Conservation (phyloP, 2,888 invertebrate genomes). For the Sarcophaga subvicina region DNA sequence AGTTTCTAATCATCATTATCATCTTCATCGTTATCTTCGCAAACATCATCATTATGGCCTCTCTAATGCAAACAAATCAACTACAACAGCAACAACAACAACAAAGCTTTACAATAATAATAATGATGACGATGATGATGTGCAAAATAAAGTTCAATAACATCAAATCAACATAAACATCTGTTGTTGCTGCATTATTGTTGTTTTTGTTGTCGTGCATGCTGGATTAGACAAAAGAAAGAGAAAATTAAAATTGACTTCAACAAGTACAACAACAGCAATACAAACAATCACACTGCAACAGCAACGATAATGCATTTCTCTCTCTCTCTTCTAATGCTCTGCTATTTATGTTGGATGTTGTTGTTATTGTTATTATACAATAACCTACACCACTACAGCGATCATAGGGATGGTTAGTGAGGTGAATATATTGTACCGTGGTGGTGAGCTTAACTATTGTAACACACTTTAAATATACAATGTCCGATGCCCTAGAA, state of each 20-base stretch:
- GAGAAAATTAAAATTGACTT: conserved; percentile 31
- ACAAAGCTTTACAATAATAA: conserved; percentile 20
- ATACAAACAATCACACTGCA: background rate
- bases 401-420: no score
- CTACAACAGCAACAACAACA: conserved; percentile 38
- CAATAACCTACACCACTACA: no score
- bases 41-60: background rate
- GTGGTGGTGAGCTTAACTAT: no score
- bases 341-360: background rate
- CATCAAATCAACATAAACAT: conserved; percentile 75
- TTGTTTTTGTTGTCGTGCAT: conserved; percentile 51
- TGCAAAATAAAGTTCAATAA: conserved; percentile 78
- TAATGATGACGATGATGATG: conserved; percentile 39
- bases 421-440: no score
- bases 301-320: background rate
- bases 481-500: no score
- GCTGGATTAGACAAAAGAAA: conserved; percentile 55
- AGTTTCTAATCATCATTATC: background rate
- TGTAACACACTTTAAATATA: no score
- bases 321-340: background rate
- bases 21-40: background rate
- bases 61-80: background rate
- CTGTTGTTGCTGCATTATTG: conserved; percentile 68
- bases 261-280: conserved; percentile 6
- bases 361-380: background rate